Evolutionary conservation across 2,113 vertebrate species (phyloP).

Genomic region (Tretioscincus oriximinensis): DNA sequence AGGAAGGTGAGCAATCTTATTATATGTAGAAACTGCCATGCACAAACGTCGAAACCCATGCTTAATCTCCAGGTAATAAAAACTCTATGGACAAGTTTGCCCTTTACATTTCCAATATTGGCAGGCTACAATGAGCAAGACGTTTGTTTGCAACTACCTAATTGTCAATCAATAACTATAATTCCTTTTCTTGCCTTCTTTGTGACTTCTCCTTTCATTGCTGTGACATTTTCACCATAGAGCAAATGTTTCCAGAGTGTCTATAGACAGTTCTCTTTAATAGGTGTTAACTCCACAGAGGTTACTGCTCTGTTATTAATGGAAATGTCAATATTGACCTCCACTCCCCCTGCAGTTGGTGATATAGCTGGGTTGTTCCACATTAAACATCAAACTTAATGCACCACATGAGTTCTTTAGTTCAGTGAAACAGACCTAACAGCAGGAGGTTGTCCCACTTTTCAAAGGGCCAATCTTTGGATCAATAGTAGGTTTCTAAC

Average conservation of each 20-base stretch:
- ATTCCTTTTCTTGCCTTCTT: constrained; percentile 20
- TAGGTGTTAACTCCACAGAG: not conserved
- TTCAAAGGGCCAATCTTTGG: constrained; percentile 25
- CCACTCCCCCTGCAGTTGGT: not conserved
- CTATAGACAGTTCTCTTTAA: constrained; percentile 28
- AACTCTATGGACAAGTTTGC: constrained; percentile 8
- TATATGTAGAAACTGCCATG: not conserved
- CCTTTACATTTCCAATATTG: constrained; percentile 13
- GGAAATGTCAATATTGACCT: constrained; percentile 8
- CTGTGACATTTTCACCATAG: constrained; percentile 22
- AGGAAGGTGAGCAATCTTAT: not conserved
- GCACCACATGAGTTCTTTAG: not conserved
- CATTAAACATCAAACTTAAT: constrained; percentile 13
- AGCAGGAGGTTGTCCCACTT: constrained; percentile 7
- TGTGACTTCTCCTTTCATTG: constrained; percentile 2
- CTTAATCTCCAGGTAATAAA: constrained; percentile 6
- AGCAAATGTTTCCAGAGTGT: constrained; percentile 12
- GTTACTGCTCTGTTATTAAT: not conserved
- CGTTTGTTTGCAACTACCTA: constrained; percentile 35
- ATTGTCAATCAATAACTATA: constrained; percentile 33
- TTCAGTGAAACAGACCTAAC: constrained; percentile 32
- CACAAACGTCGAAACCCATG: not conserved
- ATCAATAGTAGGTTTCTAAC: constrained; percentile 44
- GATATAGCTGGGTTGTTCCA: not conserved
- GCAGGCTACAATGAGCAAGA: constrained; percentile 4